These are phyloP conservation scores for Thalassoma bifasciatum DNA, from an alignment of 2,113 vertebrate species.

Conservation along the genomic window DNA sequence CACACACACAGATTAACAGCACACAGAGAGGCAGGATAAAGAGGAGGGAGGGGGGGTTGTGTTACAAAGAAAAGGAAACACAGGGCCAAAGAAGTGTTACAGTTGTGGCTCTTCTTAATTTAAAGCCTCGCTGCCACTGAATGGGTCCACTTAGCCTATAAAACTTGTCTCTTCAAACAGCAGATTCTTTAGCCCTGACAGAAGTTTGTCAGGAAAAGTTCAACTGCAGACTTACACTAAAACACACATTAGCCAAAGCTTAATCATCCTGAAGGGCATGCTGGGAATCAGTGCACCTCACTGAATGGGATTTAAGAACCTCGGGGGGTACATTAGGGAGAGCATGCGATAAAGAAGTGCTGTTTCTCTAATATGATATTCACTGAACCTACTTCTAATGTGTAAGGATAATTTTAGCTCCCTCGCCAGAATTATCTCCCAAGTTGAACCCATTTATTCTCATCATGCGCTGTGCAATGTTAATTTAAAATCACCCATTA, in stretches of 20 bases:
- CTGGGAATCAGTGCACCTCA: not conserved
- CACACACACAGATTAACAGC: constrained; percentile 52
- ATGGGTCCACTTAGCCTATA: constrained; percentile 51
- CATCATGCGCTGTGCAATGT: not conserved
- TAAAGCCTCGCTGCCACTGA: constrained; percentile 62
- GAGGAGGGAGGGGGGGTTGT: not conserved
- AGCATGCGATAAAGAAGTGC: not conserved
- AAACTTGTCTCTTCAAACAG: constrained; percentile 43
- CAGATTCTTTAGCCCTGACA: constrained; percentile 38
- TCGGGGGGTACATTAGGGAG: not conserved
- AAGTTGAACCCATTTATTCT: not conserved
- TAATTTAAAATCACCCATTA: not conserved
- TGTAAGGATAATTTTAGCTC: not conserved
- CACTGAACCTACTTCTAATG: not conserved
- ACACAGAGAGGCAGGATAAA: constrained; percentile 18
- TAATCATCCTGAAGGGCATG: not conserved
- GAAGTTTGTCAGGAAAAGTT: constrained; percentile 40
- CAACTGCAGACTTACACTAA: not conserved
- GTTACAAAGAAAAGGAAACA: constrained; percentile 52
- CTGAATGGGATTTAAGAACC: too few relatives aligned
- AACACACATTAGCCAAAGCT: not conserved
- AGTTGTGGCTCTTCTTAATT: constrained; percentile 56
- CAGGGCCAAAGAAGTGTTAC: constrained; percentile 54
- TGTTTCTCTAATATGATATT: not conserved
- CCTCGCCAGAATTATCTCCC: not conserved